phyloP scores from a whole-genome alignment of 2,888 invertebrate species.

The Lypha dubia region DNA sequence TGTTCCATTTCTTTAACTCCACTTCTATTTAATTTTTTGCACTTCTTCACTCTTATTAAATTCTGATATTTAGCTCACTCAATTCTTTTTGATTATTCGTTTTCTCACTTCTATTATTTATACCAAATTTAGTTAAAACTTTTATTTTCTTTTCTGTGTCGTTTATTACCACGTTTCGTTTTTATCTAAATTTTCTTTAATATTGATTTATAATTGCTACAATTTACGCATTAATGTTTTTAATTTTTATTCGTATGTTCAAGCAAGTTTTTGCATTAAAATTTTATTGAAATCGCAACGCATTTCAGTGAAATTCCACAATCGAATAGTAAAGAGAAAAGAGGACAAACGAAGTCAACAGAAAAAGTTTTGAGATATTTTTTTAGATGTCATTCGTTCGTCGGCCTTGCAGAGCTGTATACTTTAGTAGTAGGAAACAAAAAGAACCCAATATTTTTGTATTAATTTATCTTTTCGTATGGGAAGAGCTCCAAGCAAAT shows the following conservation, averaged over 20 bases:
- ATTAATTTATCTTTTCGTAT: too few species aligned
- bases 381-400: constrained; percentile 61
- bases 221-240: constrained; percentile 28
- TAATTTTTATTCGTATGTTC: constrained; percentile 24
- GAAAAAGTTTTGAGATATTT: constrained; percentile 51
- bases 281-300: constrained; percentile 68
- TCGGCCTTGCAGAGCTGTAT: constrained; percentile 61
- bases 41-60: constrained; percentile 39
- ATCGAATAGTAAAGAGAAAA: constrained; percentile 59
- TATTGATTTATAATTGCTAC: constrained; percentile 9
- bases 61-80: constrained; percentile 45
- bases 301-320: constrained; percentile 72
- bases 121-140: constrained; percentile 59
- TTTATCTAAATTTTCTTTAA: constrained; percentile 2
- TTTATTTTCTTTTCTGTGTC: constrained; percentile 44
- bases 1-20: constrained; percentile 56
- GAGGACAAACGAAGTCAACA: constrained; percentile 60
- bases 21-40: constrained; percentile 49
- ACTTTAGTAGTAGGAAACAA: constrained; percentile 36
- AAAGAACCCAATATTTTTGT: too few species aligned
- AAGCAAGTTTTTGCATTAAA: constrained; percentile 64
- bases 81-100: constrained; percentile 48
- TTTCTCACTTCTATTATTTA: constrained; percentile 57
- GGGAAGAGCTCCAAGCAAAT: too few species aligned
- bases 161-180: constrained; percentile 63